Percentiles rank a stretch among this genome's conserved stretches.
Evolutionary conservation across 2,888 invertebrate genomes (phyloP).

Genomic region (Pediacus dermestoides): DNA sequence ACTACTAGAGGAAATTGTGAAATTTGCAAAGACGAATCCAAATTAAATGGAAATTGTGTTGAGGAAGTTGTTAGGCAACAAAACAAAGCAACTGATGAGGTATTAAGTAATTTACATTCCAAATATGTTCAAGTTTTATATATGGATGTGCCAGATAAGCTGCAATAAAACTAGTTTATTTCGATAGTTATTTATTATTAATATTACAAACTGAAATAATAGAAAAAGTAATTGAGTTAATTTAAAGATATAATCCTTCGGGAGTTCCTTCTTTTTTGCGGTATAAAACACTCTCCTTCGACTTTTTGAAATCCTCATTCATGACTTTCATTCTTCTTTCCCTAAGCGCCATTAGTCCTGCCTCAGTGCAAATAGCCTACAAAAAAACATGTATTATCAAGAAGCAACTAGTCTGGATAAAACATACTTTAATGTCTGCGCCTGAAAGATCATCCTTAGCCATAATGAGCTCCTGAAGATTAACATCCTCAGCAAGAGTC

Average conservation of each 20-base stretch:
- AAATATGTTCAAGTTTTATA: slow-evolving; percentile 1
- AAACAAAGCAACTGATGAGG: slow-evolving; percentile 11
- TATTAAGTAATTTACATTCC: slow-evolving; percentile 8
- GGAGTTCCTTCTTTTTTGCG: slow-evolving; percentile 99
- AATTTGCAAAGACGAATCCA: slow-evolving; percentile 17
- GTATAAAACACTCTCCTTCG: slow-evolving; percentile 98
- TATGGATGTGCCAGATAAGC: background rate
- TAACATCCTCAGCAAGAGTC: slow-evolving; percentile 96
- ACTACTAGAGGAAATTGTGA: slow-evolving; percentile 20
- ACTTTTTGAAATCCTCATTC: slow-evolving; percentile 98
- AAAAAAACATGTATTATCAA: no score
- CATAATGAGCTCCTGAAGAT: slow-evolving; percentile 94
- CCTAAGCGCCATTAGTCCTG: slow-evolving; percentile 94
- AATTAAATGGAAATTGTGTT: slow-evolving; percentile 2
- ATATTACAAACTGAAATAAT: slow-evolving; percentile 28
- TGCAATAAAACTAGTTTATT: slow-evolving; percentile 8
- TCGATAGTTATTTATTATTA: slow-evolving; percentile 1
- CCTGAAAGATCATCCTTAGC: slow-evolving; percentile 99
- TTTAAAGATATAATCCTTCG: slow-evolving; percentile 95
- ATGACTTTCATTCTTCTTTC: slow-evolving; percentile 99
- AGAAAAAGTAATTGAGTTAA: slow-evolving; percentile 15
- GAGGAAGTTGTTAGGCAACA: slow-evolving; percentile 12
- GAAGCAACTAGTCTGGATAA: no score
- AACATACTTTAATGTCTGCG: slow-evolving; percentile 81
- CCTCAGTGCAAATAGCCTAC: slow-evolving; percentile 98